Evolutionary conservation across 1,140 invertebrate species (phyloP).

Genomic region (Drosophila simulans): DNA sequence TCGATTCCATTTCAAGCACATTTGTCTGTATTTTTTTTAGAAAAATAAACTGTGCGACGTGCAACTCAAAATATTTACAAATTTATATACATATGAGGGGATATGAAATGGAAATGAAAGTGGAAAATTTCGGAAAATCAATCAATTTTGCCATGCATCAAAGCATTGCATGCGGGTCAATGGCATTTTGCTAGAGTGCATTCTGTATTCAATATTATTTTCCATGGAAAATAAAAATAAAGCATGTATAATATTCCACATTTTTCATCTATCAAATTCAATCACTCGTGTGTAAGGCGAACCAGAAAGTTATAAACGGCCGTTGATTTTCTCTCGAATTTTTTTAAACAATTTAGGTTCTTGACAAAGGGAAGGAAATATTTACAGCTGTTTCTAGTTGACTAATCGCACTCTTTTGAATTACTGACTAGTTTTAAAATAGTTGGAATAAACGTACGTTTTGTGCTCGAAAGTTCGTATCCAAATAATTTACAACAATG

Average conservation of each 20-base stretch:
- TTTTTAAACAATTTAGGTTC: conserved; percentile 5
- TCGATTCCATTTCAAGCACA: conserved; percentile 30
- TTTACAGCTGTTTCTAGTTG: conserved; percentile 10
- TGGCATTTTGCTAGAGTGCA: conserved; percentile 58
- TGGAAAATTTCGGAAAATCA: conserved; percentile 59
- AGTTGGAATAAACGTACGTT: background rate
- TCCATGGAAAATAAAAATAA: conserved; percentile 17
- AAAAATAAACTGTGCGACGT: conserved; percentile 34
- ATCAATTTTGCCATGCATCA: conserved; percentile 71
- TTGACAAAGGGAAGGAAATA: background rate
- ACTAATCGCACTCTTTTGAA: background rate
- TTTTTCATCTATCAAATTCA: conserved; percentile 68
- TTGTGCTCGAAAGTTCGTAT: no score
- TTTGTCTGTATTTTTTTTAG: conserved; percentile 21
- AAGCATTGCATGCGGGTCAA: conserved; percentile 56
- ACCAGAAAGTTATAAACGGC: conserved; percentile 32
- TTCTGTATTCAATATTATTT: conserved; percentile 59
- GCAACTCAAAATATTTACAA: conserved; percentile 45
- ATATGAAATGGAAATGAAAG: conserved; percentile 41
- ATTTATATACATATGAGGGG: conserved; percentile 36
- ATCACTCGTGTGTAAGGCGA: conserved; percentile 60
- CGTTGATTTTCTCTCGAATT: conserved; percentile 13
- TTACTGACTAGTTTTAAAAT: background rate
- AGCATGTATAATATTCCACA: conserved; percentile 16
- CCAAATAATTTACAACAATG: no score